Evolutionary conservation across 2,888 invertebrate genomes (phyloP).

Genomic region (Lacanobia wlatinum): DNA sequence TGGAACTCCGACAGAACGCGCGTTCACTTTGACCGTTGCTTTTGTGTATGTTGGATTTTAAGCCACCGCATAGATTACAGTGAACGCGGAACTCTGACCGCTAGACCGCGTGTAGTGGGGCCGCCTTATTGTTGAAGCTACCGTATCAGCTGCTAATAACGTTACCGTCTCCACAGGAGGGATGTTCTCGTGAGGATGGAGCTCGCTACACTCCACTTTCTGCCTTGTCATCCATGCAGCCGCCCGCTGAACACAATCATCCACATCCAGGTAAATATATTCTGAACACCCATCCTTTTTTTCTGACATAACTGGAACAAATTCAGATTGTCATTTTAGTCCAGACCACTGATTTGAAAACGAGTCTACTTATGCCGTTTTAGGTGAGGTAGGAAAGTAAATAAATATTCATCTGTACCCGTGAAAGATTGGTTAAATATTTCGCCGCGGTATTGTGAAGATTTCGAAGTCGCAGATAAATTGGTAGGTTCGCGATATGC

Average conservation of each 20-base stretch:
- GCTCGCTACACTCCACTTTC: constrained; percentile 95
- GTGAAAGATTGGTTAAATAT: background rate
- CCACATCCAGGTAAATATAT: constrained; percentile 90
- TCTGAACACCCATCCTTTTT: no score
- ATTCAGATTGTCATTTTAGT: background rate
- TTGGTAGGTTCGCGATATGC: constrained; percentile 25
- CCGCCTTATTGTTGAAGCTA: constrained; percentile 4
- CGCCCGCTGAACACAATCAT: constrained; percentile 91
- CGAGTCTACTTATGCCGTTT: background rate
- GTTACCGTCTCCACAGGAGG: constrained; percentile 78
- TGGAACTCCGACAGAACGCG: no score
- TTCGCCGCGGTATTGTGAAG: background rate
- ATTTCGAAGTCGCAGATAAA: constrained; percentile 36
- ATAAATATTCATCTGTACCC: background rate
- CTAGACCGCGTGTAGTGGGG: no score
- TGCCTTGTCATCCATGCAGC: constrained; percentile 96
- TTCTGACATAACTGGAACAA: background rate
- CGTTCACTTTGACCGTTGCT: no score
- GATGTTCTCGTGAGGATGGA: constrained; percentile 84
- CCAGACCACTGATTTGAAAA: background rate
- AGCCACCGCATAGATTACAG: no score
- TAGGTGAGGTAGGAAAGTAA: background rate
- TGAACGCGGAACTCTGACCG: no score
- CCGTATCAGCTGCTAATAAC: constrained; percentile 8
- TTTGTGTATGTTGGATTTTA: no score